These are phyloP conservation scores for Aspidapion aeneum DNA, from an alignment of 2,888 invertebrate genomes.

Conservation along the genomic window DNA sequence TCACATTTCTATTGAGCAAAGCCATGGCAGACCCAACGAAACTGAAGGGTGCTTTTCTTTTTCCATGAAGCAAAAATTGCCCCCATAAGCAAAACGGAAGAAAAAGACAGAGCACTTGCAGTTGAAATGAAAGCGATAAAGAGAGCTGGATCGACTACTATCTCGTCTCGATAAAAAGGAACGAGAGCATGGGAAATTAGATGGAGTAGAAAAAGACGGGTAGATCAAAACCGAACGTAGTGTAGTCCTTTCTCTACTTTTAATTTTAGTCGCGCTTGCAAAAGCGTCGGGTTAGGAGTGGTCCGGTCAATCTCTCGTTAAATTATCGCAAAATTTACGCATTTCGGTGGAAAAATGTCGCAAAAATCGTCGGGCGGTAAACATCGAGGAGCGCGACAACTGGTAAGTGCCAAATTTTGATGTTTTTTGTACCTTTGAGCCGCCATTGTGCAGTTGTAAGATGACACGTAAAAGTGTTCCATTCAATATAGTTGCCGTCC, in stretches of 20 bases:
- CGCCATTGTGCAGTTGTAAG: constrained; percentile 63
- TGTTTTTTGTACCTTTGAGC: constrained; percentile 28
- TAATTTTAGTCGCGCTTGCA: constrained; percentile 45
- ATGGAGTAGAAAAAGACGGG: constrained; percentile 9
- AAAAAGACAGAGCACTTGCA: no score
- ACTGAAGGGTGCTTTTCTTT: no score
- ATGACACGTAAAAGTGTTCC: constrained; percentile 55
- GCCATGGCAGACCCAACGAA: no score
- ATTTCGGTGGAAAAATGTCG: constrained; percentile 37
- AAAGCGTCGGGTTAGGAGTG: constrained; percentile 39
- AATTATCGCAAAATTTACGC: constrained; percentile 37
- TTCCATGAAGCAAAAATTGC: no score
- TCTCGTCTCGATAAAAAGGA: no score
- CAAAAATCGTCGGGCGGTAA: constrained; percentile 52
- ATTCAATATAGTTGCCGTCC: constrained; percentile 27
- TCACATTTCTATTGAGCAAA: no score
- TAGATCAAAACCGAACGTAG: no score
- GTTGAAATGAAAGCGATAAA: no score
- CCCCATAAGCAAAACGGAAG: no score
- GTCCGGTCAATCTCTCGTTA: constrained; percentile 24
- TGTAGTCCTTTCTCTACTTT: no score
- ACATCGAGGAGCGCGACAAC: constrained; percentile 58
- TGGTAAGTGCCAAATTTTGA: constrained; percentile 52
- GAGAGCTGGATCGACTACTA: no score
- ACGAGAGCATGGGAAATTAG: no score